These are phyloP conservation scores for Epistrophella euchroma DNA, from an alignment of 2,888 invertebrate species.

Conservation along the genomic window DNA sequence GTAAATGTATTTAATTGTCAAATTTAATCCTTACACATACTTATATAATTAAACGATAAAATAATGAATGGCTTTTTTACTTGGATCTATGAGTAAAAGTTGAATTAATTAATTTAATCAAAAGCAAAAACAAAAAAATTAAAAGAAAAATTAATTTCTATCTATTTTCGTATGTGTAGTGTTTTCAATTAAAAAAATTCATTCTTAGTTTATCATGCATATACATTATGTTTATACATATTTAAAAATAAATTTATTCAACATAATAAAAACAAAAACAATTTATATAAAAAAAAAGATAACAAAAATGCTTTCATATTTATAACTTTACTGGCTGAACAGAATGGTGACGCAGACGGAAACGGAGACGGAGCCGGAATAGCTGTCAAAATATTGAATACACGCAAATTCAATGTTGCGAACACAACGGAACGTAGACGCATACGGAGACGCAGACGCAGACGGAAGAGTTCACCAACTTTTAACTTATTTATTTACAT, in stretches of 20 bases:
- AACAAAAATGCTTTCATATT: conserved; percentile 55
- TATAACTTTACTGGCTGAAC: neutral
- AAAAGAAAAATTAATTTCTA: neutral
- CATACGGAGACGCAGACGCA: no score
- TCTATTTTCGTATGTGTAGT: conserved; percentile 4
- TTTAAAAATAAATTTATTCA: conserved; percentile 31
- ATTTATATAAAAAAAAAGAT: conserved; percentile 54
- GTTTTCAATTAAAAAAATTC: neutral
- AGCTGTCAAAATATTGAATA: no score
- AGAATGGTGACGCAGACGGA: no score
- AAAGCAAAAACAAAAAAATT: neutral
- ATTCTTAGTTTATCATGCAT: conserved; percentile 6
- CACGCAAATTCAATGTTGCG: no score
- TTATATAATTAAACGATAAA: neutral
- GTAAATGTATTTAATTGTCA: neutral
- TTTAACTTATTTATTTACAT: no score
- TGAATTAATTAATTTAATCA: neutral
- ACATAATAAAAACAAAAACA: conserved; percentile 19
- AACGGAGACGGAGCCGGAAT: no score
- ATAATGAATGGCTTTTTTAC: neutral
- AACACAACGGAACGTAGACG: no score
- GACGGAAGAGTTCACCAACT: no score
- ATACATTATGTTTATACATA: neutral
- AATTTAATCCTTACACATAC: no score
- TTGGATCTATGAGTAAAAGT: neutral